phyloP scores from a whole-genome alignment of 2,888 invertebrate species.

The Helobdella robusta region DNA sequence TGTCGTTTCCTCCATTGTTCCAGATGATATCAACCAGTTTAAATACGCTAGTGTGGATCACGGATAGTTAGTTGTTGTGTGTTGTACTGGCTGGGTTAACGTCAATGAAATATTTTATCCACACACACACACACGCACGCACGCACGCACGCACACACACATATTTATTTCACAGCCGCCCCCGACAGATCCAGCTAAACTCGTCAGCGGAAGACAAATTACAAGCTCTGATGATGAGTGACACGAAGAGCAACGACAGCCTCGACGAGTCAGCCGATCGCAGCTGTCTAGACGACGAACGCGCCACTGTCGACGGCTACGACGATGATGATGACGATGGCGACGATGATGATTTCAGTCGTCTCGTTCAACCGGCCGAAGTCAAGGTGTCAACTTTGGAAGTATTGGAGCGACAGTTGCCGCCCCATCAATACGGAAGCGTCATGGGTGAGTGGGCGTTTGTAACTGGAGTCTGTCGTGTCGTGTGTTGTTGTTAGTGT shows the following conservation, averaged over 20 bases:
- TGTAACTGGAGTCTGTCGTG: too few species aligned
- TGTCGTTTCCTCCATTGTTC: conserved; percentile 7
- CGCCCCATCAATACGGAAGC: background rate
- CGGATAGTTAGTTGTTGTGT: background rate
- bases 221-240: background rate
- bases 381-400: conserved; percentile 17
- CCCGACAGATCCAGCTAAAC: background rate
- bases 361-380: conserved; percentile 26
- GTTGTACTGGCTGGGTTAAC: background rate
- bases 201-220: background rate
- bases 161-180: conserved; percentile 3
- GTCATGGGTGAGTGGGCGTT: background rate
- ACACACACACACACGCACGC: too few species aligned
- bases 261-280: background rate
- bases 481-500: too few species aligned
- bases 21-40: background rate
- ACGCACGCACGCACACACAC: too few species aligned
- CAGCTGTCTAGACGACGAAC: background rate
- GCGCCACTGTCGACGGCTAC: background rate
- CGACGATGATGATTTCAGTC: background rate
- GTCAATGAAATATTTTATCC: too few species aligned
- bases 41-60: conserved; percentile 3
- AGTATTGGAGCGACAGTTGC: conserved; percentile 11
- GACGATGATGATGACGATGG: background rate
- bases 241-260: background rate